phyloP scores from a whole-genome alignment of 2,113 vertebrate genomes.

The Phodopus roborovskii region DNA sequence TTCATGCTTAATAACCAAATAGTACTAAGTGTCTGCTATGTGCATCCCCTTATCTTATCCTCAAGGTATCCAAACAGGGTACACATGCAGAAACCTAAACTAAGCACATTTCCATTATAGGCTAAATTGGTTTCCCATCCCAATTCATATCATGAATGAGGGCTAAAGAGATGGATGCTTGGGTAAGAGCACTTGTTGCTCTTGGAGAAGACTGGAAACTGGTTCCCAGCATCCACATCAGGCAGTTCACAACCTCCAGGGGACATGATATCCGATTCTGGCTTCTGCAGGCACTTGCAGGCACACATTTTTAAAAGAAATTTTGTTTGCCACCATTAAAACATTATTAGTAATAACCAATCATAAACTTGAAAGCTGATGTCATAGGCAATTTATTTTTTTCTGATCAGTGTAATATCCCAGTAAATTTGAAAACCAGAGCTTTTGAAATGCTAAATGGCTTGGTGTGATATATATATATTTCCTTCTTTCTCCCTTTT shows the following conservation, averaged over 20 bases:
- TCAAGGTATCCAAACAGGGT: not conserved
- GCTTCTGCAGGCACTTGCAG: not conserved
- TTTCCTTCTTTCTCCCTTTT: constrained; percentile 5
- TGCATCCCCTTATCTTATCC: not conserved
- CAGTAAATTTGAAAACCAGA: constrained; percentile 12
- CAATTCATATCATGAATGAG: too few species aligned
- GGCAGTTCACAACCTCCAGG: not conserved
- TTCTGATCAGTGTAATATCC: not conserved
- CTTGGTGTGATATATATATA: not conserved
- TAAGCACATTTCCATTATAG: not conserved
- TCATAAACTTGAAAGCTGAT: not conserved
- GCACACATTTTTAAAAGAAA: not conserved
- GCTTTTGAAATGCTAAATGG: constrained; percentile 39
- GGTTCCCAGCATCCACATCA: not conserved
- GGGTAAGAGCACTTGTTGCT: not conserved
- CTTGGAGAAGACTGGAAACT: not conserved
- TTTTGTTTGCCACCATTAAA: constrained; percentile 39
- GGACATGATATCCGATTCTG: not conserved
- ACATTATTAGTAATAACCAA: not conserved
- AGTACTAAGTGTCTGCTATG: not conserved
- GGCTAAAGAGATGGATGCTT: too few species aligned
- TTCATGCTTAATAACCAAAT: not conserved
- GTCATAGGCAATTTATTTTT: not conserved
- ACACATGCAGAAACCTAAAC: not conserved
- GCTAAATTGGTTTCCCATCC: not conserved